Percentiles rank a stretch among this genome's conserved stretches.
phyloP scores from a whole-genome alignment of 1,140 invertebrate genomes.

The Venturia canescens region DNA sequence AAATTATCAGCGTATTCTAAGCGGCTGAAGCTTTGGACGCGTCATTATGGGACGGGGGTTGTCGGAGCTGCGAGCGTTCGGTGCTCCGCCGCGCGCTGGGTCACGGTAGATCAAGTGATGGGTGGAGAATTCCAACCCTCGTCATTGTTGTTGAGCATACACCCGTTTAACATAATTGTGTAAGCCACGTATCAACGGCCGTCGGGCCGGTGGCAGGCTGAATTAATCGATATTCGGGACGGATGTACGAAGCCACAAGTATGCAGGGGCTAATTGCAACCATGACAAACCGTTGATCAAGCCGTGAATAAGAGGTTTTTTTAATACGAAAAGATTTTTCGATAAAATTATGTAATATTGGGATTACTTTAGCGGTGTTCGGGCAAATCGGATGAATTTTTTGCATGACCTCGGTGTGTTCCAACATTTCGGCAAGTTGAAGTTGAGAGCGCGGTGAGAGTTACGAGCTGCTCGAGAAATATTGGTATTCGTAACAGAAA shows the following conservation, averaged over 20 bases:
- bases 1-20: background rate
- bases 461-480: too few relatives aligned
- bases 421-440: too few relatives aligned
- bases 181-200: background rate
- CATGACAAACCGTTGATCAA: background rate
- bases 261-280: background rate
- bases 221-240: background rate
- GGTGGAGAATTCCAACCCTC: constrained; percentile 1
- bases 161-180: background rate
- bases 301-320: background rate
- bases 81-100: background rate
- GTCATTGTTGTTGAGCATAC: background rate
- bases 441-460: too few relatives aligned
- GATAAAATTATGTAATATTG: too few relatives aligned
- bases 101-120: background rate
- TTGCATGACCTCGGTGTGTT: too few relatives aligned
- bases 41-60: background rate
- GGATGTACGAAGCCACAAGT: background rate
- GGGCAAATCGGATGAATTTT: too few relatives aligned
- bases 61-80: background rate
- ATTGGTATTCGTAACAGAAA: too few relatives aligned
- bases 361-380: too few relatives aligned
- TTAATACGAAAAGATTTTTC: background rate
- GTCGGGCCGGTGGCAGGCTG: background rate
- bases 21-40: background rate